Conservation (phyloP, 2,888 invertebrate species). For the Drosophila eohydei region DNA sequence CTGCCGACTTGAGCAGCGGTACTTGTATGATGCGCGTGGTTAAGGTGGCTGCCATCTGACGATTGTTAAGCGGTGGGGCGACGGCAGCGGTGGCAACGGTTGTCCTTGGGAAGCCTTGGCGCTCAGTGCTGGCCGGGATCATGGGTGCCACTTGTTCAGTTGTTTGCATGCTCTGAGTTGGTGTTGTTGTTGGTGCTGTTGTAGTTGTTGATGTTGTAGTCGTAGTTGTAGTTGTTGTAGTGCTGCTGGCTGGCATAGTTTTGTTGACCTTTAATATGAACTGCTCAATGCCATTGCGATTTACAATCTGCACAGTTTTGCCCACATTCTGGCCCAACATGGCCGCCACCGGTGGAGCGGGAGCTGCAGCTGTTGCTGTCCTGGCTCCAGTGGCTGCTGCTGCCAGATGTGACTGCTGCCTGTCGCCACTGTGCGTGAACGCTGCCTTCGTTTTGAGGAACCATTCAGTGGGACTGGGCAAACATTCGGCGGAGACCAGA, state of each 20-base stretch:
- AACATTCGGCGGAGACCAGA: slow-evolving; percentile 83
- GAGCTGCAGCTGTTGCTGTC: slow-evolving; percentile 1
- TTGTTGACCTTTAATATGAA: slow-evolving; percentile 76
- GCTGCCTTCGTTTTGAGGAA: slow-evolving; percentile 83
- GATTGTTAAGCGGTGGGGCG: slow-evolving; percentile 44
- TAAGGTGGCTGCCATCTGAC: slow-evolving; percentile 50
- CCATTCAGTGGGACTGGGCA: slow-evolving; percentile 84
- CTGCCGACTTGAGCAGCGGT: slow-evolving; percentile 84
- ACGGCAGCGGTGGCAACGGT: slow-evolving; percentile 28
- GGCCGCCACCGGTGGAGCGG: slow-evolving; percentile 29
- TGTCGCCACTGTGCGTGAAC: slow-evolving; percentile 62
- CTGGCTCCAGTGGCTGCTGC: neutral
- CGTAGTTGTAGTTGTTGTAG: slow-evolving; percentile 21
- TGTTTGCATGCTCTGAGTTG: slow-evolving; percentile 7
- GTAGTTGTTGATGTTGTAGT: slow-evolving; percentile 26
- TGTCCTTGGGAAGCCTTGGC: slow-evolving; percentile 11
- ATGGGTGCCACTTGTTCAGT: slow-evolving; percentile 10
- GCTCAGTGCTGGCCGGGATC: slow-evolving; percentile 28
- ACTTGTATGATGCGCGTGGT: slow-evolving; percentile 83
- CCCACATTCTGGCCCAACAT: slow-evolving; percentile 68
- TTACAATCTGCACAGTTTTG: slow-evolving; percentile 77
- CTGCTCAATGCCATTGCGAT: slow-evolving; percentile 76
- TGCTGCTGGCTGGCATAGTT: slow-evolving; percentile 33
- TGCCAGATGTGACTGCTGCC: slow-evolving; percentile 17
- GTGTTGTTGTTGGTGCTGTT: slow-evolving; percentile 21